phyloP scores from a whole-genome alignment of 92 coral and sea anemone genomes.

The Phenganax subtilis region DNA sequence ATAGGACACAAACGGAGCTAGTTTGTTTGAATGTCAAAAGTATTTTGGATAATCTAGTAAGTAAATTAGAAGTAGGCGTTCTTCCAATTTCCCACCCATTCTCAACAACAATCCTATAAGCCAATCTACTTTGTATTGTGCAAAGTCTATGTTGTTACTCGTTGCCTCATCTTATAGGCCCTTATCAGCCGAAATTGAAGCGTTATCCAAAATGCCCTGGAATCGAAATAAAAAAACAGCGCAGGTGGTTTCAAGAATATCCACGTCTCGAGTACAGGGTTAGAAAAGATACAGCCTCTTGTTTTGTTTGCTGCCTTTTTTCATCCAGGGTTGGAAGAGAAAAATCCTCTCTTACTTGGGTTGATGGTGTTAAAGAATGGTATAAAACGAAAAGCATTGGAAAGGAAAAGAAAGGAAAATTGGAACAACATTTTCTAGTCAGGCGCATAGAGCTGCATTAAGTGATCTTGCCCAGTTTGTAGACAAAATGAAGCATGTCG shows the following conservation, averaged over 20 bases:
- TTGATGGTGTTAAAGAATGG: slow-evolving; percentile 5
- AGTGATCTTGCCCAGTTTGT: neutral
- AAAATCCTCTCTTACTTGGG: neutral
- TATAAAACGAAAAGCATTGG: slow-evolving; percentile 14
- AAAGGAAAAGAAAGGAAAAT: slow-evolving; percentile 9
- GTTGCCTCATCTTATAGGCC: too few relatives aligned
- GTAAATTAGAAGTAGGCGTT: too few relatives aligned
- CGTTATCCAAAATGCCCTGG: neutral
- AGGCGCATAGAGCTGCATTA: neutral
- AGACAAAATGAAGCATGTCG: neutral
- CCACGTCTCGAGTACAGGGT: slow-evolving; percentile 16
- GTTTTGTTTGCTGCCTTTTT: slow-evolving; percentile 15
- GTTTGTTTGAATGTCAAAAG: too few relatives aligned
- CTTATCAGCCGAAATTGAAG: slow-evolving; percentile 17
- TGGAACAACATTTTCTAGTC: neutral
- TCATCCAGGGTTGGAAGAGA: slow-evolving; percentile 3
- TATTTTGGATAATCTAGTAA: too few relatives aligned
- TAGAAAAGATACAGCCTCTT: slow-evolving; percentile 20
- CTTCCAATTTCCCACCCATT: too few relatives aligned
- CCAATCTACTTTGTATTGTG: too few relatives aligned
- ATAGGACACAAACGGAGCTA: too few relatives aligned
- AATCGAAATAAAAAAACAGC: neutral
- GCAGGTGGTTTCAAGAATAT: slow-evolving; percentile 8
- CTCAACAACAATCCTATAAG: too few relatives aligned
- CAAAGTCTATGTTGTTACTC: too few relatives aligned